These are phyloP conservation scores for Semaprochilodus insignis DNA, from an alignment of 2,797 vertebrate species.

Conservation along the genomic window DNA sequence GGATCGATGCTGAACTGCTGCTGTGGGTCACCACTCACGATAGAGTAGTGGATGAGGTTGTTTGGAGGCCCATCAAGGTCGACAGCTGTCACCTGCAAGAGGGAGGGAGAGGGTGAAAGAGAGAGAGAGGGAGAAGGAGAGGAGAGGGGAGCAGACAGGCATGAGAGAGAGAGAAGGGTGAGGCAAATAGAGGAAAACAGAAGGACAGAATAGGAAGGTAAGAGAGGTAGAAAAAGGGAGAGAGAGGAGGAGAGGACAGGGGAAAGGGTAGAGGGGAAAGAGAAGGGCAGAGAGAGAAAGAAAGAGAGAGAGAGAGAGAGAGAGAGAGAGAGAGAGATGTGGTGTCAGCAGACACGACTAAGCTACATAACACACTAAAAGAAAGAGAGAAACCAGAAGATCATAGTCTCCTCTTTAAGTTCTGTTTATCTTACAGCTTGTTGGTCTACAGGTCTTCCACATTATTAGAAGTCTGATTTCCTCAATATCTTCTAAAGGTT, in stretches of 20 bases:
- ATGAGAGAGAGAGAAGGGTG: not conserved
- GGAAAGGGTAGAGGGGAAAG: slow-evolving; percentile 2
- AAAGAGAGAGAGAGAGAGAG: not conserved
- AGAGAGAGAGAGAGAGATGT: not conserved
- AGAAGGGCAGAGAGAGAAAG: not conserved
- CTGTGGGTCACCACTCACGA: slow-evolving; percentile 85
- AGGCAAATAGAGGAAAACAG: not conserved
- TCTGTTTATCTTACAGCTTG: too few species aligned
- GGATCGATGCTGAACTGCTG: slow-evolving; percentile 89
- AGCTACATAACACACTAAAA: too few species aligned
- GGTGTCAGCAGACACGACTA: not conserved
- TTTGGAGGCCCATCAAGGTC: slow-evolving; percentile 90
- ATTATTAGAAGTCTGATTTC: too few species aligned
- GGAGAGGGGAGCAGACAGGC: not conserved
- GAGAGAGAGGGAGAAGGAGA: not conserved
- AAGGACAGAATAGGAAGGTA: slow-evolving; percentile 25
- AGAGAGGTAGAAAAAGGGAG: not conserved
- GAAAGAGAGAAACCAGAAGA: too few species aligned
- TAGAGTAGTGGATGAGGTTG: slow-evolving; percentile 87
- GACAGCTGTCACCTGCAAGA: slow-evolving; percentile 85
- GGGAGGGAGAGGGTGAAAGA: slow-evolving; percentile 4
- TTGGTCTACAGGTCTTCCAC: too few species aligned
- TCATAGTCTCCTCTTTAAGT: too few species aligned
- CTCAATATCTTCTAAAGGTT: too few species aligned
- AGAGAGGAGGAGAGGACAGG: not conserved